Conservation (phyloP, 1,140 invertebrate species). For the Psix sp. region DNA sequence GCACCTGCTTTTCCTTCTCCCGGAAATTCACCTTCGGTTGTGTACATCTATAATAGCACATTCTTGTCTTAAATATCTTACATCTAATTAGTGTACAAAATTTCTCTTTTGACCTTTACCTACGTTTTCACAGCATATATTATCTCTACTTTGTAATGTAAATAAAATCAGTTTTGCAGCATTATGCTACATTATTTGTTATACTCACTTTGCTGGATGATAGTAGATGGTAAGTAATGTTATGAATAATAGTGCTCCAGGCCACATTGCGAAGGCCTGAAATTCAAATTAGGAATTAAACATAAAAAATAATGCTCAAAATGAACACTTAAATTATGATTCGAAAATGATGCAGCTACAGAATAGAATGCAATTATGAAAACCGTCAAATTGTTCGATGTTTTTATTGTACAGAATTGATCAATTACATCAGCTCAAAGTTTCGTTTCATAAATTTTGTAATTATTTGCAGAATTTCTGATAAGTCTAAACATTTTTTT, state of each 20-base stretch:
- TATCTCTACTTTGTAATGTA: too few relatives aligned
- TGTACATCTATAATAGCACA: constrained; percentile 68
- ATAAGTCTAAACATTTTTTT: too few relatives aligned
- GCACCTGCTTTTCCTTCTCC: constrained; percentile 94
- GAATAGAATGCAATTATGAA: too few relatives aligned
- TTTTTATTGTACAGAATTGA: too few relatives aligned
- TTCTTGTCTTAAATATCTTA: too few relatives aligned
- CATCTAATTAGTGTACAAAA: not conserved
- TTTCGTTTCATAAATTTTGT: too few relatives aligned
- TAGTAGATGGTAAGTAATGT: constrained; percentile 73
- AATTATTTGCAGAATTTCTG: too few relatives aligned
- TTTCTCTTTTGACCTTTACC: not conserved
- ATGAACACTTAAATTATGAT: not conserved
- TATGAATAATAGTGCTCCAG: constrained; percentile 75
- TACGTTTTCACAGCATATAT: too few relatives aligned
- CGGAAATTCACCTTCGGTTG: constrained; percentile 87
- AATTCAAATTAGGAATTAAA: constrained; percentile 68
- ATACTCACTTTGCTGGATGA: constrained; percentile 73
- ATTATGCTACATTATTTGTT: not conserved
- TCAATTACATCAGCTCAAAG: too few relatives aligned
- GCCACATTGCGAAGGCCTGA: constrained; percentile 77
- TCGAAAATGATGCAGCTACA: too few relatives aligned
- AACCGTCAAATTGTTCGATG: too few relatives aligned
- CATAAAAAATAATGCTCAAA: too few relatives aligned
- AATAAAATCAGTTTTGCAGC: not conserved